Evolutionary conservation across 2,113 vertebrate species (phyloP).

Genomic region (Dasypus novemcinctus): DNA sequence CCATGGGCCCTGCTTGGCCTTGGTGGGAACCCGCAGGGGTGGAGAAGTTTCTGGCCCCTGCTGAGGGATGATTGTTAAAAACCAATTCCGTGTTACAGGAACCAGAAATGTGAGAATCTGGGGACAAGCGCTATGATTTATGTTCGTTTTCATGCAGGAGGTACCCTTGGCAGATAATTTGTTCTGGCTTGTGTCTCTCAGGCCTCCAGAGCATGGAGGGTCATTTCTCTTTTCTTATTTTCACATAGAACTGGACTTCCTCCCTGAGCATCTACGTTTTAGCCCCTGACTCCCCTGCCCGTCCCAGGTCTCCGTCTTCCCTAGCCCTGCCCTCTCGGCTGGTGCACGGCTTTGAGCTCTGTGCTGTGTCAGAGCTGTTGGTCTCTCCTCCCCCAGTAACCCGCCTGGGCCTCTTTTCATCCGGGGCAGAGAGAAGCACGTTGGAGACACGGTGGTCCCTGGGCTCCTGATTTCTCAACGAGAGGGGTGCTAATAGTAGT

Average conservation of each 20-base stretch:
- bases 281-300: not conserved
- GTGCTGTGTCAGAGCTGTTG: not conserved
- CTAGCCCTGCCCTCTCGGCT: not conserved
- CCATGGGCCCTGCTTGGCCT: not conserved
- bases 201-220: not conserved
- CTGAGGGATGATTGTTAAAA: not conserved
- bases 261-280: not conserved
- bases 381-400: not conserved
- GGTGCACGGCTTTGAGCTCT: not conserved
- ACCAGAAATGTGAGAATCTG: not conserved
- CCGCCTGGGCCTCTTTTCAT: not conserved
- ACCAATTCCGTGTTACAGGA: not conserved
- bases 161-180: accelerated
- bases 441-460: not conserved
- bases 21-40: not conserved
- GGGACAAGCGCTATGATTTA: not conserved
- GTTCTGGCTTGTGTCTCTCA: not conserved
- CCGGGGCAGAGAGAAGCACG: not conserved
- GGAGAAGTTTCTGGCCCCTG: not conserved
- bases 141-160: not conserved
- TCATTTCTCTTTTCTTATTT: not conserved
- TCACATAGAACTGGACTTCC: not conserved
- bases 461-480: not conserved
- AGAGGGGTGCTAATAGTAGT: not conserved
- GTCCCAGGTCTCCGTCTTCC: not conserved